Evolutionary conservation across 2,888 invertebrate genomes (phyloP).

Genomic region (Ariolimax columbianus): DNA sequence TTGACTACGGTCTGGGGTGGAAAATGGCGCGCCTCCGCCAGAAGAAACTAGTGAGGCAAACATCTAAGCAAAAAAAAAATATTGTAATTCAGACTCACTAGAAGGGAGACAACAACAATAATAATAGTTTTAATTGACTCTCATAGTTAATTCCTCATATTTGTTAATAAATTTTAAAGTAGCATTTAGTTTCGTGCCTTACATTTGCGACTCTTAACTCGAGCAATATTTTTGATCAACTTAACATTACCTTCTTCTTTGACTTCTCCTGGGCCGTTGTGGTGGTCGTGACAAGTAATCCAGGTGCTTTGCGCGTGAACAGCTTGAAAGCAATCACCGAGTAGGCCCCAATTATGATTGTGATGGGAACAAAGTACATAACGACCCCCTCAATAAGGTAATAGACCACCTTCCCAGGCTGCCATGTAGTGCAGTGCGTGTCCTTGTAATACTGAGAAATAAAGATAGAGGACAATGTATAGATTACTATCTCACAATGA

Average conservation of each 20-base stretch:
- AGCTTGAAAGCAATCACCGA: conserved; percentile 64
- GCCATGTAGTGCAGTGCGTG: conserved; percentile 43
- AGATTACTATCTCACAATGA: background rate
- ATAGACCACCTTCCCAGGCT: conserved; percentile 60
- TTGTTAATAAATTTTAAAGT: too few relatives aligned
- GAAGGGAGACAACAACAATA: too few relatives aligned
- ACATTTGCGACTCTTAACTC: too few relatives aligned
- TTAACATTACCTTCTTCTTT: conserved; percentile 63
- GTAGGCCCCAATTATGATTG: conserved; percentile 70
- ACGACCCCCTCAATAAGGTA: conserved; percentile 66
- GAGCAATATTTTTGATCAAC: too few relatives aligned
- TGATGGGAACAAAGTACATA: conserved; percentile 72
- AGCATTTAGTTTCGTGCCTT: too few relatives aligned
- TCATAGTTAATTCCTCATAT: too few relatives aligned
- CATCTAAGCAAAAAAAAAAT: too few relatives aligned
- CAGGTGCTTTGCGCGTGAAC: conserved; percentile 61
- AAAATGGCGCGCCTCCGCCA: too few relatives aligned
- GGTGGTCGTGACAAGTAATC: conserved; percentile 54
- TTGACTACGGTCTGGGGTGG: too few relatives aligned
- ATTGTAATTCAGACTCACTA: too few relatives aligned
- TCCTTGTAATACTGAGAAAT: conserved; percentile 49
- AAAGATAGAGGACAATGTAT: background rate
- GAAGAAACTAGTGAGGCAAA: too few relatives aligned
- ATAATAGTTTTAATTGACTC: too few relatives aligned
- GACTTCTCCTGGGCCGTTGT: conserved; percentile 61